Percentiles rank a stretch among this genome's conserved stretches.
These are phyloP conservation scores for Calliopum simillimum DNA, from an alignment of 2,888 invertebrate genomes.

Conservation along the genomic window DNA sequence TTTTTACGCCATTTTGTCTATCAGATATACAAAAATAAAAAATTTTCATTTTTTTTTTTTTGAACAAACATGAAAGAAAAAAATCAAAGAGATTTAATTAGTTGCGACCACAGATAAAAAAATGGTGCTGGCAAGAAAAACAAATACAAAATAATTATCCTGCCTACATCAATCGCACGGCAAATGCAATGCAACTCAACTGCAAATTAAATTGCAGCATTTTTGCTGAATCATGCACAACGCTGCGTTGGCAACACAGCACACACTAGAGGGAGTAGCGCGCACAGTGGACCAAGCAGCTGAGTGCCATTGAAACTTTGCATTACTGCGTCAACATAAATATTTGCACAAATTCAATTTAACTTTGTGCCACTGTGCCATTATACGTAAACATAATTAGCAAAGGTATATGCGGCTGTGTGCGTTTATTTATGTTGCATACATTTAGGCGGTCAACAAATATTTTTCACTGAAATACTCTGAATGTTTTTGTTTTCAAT, in stretches of 20 bases:
- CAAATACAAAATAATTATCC: background rate
- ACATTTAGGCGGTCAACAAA: slow-evolving; percentile 24
- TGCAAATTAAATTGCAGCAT: slow-evolving; percentile 7
- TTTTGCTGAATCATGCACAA: no score
- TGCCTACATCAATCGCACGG: slow-evolving; percentile 45
- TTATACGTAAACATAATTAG: slow-evolving; percentile 49
- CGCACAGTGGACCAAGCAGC: no score
- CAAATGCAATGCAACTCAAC: no score
- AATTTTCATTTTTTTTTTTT: background rate
- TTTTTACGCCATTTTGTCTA: background rate
- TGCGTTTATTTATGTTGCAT: slow-evolving; percentile 11
- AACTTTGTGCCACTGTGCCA: slow-evolving; percentile 64
- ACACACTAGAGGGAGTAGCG: no score
- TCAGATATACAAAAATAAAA: background rate
- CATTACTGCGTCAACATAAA: no score
- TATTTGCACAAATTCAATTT: no score
- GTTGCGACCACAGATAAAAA: slow-evolving; percentile 19
- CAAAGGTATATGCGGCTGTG: slow-evolving; percentile 10
- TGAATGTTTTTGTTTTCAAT: slow-evolving; percentile 1
- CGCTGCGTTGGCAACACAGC: no score
- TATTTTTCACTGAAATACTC: slow-evolving; percentile 6
- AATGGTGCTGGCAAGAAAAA: background rate
- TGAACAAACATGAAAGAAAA: background rate
- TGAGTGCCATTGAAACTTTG: no score
- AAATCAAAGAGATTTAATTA: slow-evolving; percentile 15